A percentile compares a stretch with the other conserved stretches of the same genome.
These are phyloP conservation scores for Hipposideros armiger DNA, from an alignment of 2,113 vertebrate genomes.

Conservation along the genomic window DNA sequence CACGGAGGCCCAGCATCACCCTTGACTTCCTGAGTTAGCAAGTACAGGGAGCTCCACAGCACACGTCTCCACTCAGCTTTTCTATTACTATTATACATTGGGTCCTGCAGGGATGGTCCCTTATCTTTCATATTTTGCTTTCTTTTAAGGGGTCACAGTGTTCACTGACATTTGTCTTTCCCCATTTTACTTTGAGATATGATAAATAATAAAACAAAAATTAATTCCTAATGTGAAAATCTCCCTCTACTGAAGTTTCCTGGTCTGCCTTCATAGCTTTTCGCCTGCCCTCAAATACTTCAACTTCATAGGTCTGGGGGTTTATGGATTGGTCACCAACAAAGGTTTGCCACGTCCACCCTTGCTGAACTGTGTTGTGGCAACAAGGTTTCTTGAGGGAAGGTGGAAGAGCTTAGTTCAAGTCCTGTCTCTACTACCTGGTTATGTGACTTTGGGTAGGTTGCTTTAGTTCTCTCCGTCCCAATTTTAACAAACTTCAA, in stretches of 20 bases:
- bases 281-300: background rate
- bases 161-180: background rate
- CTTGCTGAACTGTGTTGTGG: background rate
- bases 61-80: background rate
- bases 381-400: background rate
- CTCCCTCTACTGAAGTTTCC: background rate
- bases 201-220: constrained; percentile 29
- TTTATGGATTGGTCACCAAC: background rate
- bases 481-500: background rate
- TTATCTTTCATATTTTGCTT: background rate
- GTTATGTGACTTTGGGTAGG: background rate
- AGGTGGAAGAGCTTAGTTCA: background rate
- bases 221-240: background rate
- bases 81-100: too few species aligned
- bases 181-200: constrained; percentile 21
- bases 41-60: background rate
- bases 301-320: accelerated
- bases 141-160: background rate
- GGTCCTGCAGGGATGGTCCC: background rate
- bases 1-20: background rate
- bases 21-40: background rate
- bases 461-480: background rate
- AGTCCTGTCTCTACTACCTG: background rate
- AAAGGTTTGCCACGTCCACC: background rate
- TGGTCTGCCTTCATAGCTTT: background rate